Evolutionary conservation across 1,140 invertebrate genomes (phyloP), one percentile per base, ranked within the genome.

Genomic region (Drosophila nebulosa): DNA sequence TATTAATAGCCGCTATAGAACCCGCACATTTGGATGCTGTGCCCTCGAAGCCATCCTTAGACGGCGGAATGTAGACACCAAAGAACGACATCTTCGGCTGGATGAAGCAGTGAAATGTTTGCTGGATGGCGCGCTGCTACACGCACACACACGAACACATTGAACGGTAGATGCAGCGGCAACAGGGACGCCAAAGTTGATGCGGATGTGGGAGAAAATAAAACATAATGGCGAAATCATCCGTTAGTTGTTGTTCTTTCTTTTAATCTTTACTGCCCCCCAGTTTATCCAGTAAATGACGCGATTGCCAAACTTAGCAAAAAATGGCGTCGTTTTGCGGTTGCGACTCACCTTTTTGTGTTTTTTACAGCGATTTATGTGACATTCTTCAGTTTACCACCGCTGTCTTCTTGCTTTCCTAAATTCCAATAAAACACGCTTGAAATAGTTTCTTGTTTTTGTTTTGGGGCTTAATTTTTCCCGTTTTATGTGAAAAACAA

Each of bases 41-140:
- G 30, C 78, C 85, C 36, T 74, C 79, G 6, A 89, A 89, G 27
- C 80, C 79, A 26, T 73, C 58, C 32, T 84, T 89, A 1, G 79
- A 77, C 3, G 79, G 73, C 62, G 84, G 85, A 63, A 88, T 77
- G 50, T 78, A 78, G 67, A 88, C 63, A 39, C 61, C 84, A 46
- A 89, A 88, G 64, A 62, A 88, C 51, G 79, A 66, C 84, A 88
- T 88, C 57, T 53, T 14, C 56, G 57, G 30, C 59, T 58, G 57
- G 26, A 55, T 55, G 52, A 55, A 27, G 7, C 14, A 55, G 14
- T 55, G 27, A 24, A 9, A 14, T 4, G 46, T 0, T 64, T 66
- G 53, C 27, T 21, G 18, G 27, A 4, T 21, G 16, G 27, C 16
- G 22, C 22, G 12, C 9, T 46, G 1, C 16, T 18, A 16, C n/a